Evolutionary conservation across 2,113 vertebrate species (phyloP).

Genomic region (Rhinoderma darwinii): DNA sequence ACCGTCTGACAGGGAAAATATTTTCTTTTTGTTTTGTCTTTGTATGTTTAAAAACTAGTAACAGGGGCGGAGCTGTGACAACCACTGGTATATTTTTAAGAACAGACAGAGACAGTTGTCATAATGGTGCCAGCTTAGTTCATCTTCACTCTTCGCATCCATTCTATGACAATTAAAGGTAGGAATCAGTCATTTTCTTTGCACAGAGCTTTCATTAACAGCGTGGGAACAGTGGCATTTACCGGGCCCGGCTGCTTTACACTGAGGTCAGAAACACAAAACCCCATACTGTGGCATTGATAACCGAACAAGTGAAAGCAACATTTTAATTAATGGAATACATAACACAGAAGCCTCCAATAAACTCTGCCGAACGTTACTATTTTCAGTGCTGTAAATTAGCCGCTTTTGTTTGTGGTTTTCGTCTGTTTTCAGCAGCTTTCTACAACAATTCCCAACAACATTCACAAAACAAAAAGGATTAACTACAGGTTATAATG

Average conservation of each 20-base stretch:
- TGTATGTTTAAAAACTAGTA: too few relatives aligned
- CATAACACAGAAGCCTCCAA: background rate
- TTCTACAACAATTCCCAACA: background rate
- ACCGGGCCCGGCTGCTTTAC: background rate
- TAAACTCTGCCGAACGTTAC: background rate
- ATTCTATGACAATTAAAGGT: background rate
- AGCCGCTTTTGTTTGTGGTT: conserved; percentile 1
- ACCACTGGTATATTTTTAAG: too few relatives aligned
- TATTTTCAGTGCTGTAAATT: background rate
- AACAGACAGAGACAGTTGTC: background rate
- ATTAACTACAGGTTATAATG: background rate
- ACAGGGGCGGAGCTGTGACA: too few relatives aligned
- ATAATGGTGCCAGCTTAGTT: background rate
- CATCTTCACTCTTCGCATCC: background rate
- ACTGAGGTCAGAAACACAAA: conserved; percentile 25
- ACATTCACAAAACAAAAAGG: background rate
- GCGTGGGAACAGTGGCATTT: conserved; percentile 21
- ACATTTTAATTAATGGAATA: conserved; percentile 43
- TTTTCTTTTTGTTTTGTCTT: too few relatives aligned
- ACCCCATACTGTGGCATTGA: conserved; percentile 44
- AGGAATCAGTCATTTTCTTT: background rate
- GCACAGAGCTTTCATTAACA: background rate
- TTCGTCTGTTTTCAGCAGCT: background rate
- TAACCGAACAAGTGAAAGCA: conserved; percentile 25
- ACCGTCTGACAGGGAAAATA: too few relatives aligned